Percentiles rank a stretch among this genome's conserved stretches.
Conservation (phyloP, 1,140 invertebrate species). For the Drosophila punjabiensis region DNA sequence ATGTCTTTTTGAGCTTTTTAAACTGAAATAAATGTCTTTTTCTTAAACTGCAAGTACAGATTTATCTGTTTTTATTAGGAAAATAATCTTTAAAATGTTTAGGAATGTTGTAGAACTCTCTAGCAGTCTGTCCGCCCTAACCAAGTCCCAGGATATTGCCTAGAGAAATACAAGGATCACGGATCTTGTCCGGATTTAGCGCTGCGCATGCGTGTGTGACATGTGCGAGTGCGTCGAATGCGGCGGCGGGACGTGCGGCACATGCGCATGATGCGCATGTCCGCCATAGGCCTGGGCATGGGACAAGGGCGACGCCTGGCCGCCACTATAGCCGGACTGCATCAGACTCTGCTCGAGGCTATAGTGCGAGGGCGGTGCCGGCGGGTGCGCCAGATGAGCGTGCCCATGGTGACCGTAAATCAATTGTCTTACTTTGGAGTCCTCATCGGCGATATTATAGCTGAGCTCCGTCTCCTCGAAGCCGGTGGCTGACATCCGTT, state of each 20-base stretch:
- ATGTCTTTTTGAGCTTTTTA: neutral
- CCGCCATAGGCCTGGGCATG: slow-evolving; percentile 83
- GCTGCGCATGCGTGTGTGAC: slow-evolving; percentile 84
- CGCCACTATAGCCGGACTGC: slow-evolving; percentile 85
- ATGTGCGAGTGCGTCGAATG: slow-evolving; percentile 85
- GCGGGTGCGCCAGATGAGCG: slow-evolving; percentile 86
- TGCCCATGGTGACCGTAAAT: slow-evolving; percentile 92
- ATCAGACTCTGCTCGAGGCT: slow-evolving; percentile 84
- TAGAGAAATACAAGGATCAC: slow-evolving; percentile 22
- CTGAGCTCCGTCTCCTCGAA: slow-evolving; percentile 99
- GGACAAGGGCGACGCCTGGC: slow-evolving; percentile 85
- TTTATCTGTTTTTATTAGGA: neutral
- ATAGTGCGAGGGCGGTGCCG: slow-evolving; percentile 82
- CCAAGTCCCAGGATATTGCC: slow-evolving; percentile 32
- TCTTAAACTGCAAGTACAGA: neutral
- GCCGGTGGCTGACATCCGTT: slow-evolving; percentile 98
- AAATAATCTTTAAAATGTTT: neutral
- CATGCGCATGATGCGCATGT: slow-evolving; percentile 81
- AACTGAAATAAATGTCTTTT: neutral
- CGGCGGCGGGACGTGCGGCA: slow-evolving; percentile 79
- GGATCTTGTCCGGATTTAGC: slow-evolving; percentile 49
- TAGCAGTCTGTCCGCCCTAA: neutral
- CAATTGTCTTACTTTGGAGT: slow-evolving; percentile 98
- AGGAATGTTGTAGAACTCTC: neutral
- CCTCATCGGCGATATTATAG: slow-evolving; percentile 97